A percentile compares a stretch with the other conserved stretches of the same genome.
Conservation (phyloP, 2,888 invertebrate genomes). For the Caenorhabditis angaria region DNA sequence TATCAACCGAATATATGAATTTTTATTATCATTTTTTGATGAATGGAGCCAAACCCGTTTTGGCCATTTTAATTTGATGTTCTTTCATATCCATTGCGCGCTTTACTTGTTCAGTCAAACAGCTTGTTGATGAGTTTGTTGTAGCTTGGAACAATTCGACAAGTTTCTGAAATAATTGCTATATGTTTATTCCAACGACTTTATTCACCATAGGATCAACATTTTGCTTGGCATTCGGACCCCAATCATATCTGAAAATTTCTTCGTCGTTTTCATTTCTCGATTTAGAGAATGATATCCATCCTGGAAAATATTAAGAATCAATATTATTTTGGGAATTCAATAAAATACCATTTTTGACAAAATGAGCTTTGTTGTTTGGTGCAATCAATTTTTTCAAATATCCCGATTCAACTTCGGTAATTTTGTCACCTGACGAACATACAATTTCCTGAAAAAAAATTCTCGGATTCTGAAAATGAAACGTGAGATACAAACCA, state of each 20-base stretch:
- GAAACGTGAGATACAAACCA: constrained; percentile 13
- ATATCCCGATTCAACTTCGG: not conserved
- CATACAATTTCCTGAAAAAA: not conserved
- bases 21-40: too few relatives aligned
- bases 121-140: not conserved
- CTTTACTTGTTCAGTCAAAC: constrained; percentile 18
- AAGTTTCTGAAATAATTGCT: constrained; percentile 21
- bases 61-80: constrained; percentile 5
- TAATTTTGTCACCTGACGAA: constrained; percentile 13
- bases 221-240: constrained; percentile 16
- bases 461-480: not conserved
- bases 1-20: too few relatives aligned
- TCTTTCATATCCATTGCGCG: constrained; percentile 11
- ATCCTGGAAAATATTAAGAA: constrained; percentile 5
- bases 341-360: constrained; percentile 3
- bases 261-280: constrained; percentile 37
- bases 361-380: constrained; percentile 9
- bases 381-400: constrained; percentile 24
- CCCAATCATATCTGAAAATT: constrained; percentile 34
- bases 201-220: constrained; percentile 20
- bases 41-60: not conserved
- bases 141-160: constrained; percentile 11
- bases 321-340: not conserved
- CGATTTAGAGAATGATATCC: constrained; percentile 16
- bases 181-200: constrained; percentile 1